Evolutionary conservation across 2,888 invertebrate genomes (phyloP), one percentile per base, ranked within the genome.

Genomic region (Andrena camellia): DNA sequence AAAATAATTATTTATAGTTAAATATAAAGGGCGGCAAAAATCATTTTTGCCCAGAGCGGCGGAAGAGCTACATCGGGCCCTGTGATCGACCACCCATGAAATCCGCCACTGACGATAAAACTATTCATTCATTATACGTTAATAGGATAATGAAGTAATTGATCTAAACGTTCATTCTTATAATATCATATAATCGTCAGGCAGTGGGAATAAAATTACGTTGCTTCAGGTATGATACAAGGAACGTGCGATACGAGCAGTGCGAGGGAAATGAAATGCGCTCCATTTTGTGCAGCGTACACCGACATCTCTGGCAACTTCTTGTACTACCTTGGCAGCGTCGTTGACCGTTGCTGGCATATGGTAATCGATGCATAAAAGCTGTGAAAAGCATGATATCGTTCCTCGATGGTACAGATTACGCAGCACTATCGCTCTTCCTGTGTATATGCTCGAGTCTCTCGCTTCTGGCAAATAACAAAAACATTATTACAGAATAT

Each of bases 251-350:
- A 52, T 13, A 52, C 10, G 35, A 48, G 31, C 5, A 6, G 33
- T 59, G 35, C 10, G 8, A 20, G 10, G 20, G n/a, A 42, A 8
- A 35, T 42, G 6, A 70, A 52, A 4, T 13, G 4, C 13, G 13
- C 66, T 52, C 74, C 66, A 69, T 54, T 35, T 26, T 52, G 42
- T 20, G 2, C 57, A 26, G 20, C 1, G 8, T 2, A 17, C 29
- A 57, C 20, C 17, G 81, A 42, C 81, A 66, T 50, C 81, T 17
- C 10, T 57, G 57, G 48, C 13, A 17, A 54, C 50, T 48, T 59
- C 60, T 2, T 6, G 5, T 64, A 66, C 64, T 54, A 42, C 31
- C 10, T 59, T 52, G 57, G 10, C 13, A 42, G n/a, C 52, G 60
- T 33, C 52, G 10, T 17, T 31, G 59, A 64, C 69, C 8, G 1